Conservation (phyloP, 1,140 invertebrate species). For the Drosophila pachea region DNA sequence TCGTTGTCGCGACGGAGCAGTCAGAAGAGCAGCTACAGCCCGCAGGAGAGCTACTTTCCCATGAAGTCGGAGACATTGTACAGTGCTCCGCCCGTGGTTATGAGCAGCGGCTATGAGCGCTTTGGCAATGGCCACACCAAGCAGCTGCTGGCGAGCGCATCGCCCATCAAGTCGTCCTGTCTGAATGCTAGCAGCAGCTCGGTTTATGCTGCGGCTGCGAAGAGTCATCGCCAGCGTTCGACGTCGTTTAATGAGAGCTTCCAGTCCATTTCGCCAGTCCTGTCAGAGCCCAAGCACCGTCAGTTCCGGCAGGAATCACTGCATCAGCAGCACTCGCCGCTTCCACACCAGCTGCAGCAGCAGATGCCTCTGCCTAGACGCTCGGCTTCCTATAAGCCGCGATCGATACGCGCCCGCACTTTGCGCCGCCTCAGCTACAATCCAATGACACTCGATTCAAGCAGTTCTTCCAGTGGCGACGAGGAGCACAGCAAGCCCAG, state of each 20-base stretch:
- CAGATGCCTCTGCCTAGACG: constrained; percentile 44
- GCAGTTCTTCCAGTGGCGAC: constrained; percentile 76
- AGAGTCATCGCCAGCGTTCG: constrained; percentile 70
- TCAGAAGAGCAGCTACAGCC: constrained; percentile 78
- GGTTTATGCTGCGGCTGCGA: constrained; percentile 50
- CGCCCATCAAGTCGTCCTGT: constrained; percentile 60
- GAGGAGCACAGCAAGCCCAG: constrained; percentile 69
- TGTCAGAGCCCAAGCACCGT: constrained; percentile 47
- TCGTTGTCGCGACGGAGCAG: constrained; percentile 76
- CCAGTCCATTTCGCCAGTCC: constrained; percentile 72
- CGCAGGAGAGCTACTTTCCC: constrained; percentile 75
- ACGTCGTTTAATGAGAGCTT: constrained; percentile 78
- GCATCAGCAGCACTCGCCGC: constrained; percentile 2
- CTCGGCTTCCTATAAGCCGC: constrained; percentile 70
- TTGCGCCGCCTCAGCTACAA: constrained; percentile 81
- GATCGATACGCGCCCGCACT: constrained; percentile 80
- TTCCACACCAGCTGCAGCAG: constrained; percentile 15
- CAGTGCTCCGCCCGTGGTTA: constrained; percentile 54
- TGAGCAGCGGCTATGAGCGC: constrained; percentile 56
- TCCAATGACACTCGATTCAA: constrained; percentile 79
- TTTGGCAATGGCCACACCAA: constrained; percentile 62
- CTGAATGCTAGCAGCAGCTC: constrained; percentile 61
- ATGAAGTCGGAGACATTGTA: constrained; percentile 60
- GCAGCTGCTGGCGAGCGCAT: constrained; percentile 65
- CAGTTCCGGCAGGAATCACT: constrained; percentile 38